Conservation (phyloP, 2,113 vertebrate genomes). For the Nesogale talazaci region DNA sequence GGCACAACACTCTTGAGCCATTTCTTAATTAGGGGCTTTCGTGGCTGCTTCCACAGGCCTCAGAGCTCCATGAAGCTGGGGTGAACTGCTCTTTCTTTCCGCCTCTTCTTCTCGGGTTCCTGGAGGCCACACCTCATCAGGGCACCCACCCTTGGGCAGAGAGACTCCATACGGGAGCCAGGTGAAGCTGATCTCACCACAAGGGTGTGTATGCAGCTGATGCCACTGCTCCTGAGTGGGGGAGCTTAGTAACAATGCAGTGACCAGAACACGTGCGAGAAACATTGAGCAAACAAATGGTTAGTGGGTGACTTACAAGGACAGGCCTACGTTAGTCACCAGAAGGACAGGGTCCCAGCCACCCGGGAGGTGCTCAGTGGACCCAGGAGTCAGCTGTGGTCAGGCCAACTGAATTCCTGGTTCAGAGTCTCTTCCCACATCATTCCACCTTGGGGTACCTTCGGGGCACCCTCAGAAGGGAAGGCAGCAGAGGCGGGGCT, state of each 20-base stretch:
- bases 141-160: no score
- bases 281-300: background rate
- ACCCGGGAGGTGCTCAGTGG: background rate
- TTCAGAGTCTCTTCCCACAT: background rate
- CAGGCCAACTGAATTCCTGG: background rate
- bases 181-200: no score
- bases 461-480: no score
- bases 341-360: background rate
- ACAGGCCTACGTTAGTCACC: background rate
- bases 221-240: background rate
- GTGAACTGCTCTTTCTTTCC: background rate
- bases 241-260: background rate
- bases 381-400: background rate
- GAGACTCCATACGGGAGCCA: no score
- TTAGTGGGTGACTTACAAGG: background rate
- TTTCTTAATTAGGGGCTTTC: background rate
- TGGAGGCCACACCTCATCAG: background rate
- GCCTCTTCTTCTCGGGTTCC: background rate
- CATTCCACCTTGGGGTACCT: background rate
- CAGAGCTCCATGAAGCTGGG: background rate
- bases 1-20: no score
- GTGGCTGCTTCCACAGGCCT: background rate
- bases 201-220: no score
- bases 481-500: no score
- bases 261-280: background rate